Conservation (phyloP, 2,797 vertebrate genomes). For the Aulostomus chinensis region DNA sequence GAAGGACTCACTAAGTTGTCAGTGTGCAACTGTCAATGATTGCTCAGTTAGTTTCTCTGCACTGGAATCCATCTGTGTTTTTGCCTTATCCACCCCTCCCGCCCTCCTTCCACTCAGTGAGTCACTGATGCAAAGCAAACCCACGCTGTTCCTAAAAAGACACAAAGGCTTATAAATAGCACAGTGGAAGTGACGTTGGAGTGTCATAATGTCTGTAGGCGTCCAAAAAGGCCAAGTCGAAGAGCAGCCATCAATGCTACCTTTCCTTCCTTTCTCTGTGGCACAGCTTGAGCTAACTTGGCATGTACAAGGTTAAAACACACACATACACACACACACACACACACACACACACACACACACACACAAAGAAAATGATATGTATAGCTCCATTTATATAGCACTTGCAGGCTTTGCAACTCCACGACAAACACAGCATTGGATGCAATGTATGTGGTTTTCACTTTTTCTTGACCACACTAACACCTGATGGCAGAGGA, state of each 20-base stretch:
- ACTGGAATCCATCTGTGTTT: constrained; percentile 60
- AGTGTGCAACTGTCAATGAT: constrained; percentile 43
- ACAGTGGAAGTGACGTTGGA: constrained; percentile 85
- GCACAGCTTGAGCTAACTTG: constrained; percentile 24
- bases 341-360: constrained; percentile 10
- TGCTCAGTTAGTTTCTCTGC: constrained; percentile 60
- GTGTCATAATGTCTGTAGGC: constrained; percentile 90
- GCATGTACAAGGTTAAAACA: constrained; percentile 2
- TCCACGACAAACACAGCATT: constrained; percentile 50
- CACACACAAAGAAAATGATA: constrained; percentile 8
- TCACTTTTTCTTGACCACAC: constrained; percentile 66
- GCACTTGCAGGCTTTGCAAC: constrained; percentile 29
- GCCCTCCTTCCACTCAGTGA: constrained; percentile 79
- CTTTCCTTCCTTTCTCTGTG: constrained; percentile 42
- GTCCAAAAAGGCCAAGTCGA: constrained; percentile 85
- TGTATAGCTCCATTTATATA: too few relatives aligned
- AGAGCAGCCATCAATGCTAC: constrained; percentile 70
- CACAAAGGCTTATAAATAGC: constrained; percentile 94
- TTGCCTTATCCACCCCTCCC: constrained; percentile 39
- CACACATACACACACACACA: constrained; percentile 9
- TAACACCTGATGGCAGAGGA: constrained; percentile 60
- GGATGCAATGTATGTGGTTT: constrained; percentile 19
- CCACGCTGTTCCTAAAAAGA: constrained; percentile 95
- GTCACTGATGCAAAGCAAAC: constrained; percentile 86
- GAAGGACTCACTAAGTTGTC: constrained; percentile 10